These are phyloP conservation scores for Disparrhopalites patrizii DNA, from an alignment of 2,888 invertebrate species.

Conservation along the genomic window DNA sequence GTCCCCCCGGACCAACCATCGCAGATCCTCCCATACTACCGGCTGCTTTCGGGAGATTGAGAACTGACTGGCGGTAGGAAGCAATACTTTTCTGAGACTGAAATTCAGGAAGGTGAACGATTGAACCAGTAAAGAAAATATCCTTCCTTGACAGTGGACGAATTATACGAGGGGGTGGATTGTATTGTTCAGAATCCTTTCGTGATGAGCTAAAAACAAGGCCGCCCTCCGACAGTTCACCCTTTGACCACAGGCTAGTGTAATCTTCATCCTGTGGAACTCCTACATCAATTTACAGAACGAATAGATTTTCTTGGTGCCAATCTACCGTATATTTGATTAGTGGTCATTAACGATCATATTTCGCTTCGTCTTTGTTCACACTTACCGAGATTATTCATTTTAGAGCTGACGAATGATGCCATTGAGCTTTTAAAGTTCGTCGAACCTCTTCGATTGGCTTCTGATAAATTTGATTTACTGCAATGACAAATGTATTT, in stretches of 20 bases:
- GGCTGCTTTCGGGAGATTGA: slow-evolving; percentile 68
- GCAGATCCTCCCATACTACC: slow-evolving; percentile 21
- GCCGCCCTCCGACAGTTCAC: slow-evolving; percentile 47
- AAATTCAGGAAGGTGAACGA: slow-evolving; percentile 87
- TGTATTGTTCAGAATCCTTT: slow-evolving; percentile 30
- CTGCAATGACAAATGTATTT: slow-evolving; percentile 26
- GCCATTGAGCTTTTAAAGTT: slow-evolving; percentile 32
- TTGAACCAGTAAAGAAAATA: slow-evolving; percentile 95
- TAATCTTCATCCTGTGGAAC: slow-evolving; percentile 45
- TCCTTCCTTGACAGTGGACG: slow-evolving; percentile 91
- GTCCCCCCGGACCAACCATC: slow-evolving; percentile 23
- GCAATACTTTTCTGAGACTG: slow-evolving; percentile 86
- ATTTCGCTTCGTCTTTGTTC: no score
- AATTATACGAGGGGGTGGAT: slow-evolving; percentile 66
- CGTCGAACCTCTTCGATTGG: slow-evolving; percentile 35
- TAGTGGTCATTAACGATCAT: no score
- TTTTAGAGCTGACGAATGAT: slow-evolving; percentile 34
- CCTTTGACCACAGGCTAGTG: slow-evolving; percentile 48
- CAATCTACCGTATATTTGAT: no score
- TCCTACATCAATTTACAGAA: background rate
- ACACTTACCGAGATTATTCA: slow-evolving; percentile 31
- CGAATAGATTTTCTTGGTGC: no score
- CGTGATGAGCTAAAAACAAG: slow-evolving; percentile 45
- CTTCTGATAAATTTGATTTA: slow-evolving; percentile 42
- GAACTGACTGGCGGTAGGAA: slow-evolving; percentile 84